Conservation (phyloP, 2,113 vertebrate genomes). For the Platysteira castanea region DNA sequence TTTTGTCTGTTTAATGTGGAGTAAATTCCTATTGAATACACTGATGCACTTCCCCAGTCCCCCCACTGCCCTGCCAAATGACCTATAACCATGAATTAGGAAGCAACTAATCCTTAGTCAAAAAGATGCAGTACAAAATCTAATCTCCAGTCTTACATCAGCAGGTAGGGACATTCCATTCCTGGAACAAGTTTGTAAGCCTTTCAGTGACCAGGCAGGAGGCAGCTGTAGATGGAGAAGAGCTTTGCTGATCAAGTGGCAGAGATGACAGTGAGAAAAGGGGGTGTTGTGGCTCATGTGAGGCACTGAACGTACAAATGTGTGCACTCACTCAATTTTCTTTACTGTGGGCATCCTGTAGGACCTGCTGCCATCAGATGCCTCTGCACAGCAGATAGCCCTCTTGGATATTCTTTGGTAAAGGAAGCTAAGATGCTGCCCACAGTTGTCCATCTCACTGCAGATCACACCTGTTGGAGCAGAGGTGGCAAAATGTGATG, state of each 20-base stretch:
- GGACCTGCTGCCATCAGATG: neutral
- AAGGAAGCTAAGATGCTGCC: neutral
- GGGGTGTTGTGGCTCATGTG: neutral
- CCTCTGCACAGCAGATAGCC: neutral
- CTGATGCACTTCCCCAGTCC: fast-evolving
- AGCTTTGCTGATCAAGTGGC: neutral
- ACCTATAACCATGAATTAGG: neutral
- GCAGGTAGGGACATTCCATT: neutral
- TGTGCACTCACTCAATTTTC: too few species aligned
- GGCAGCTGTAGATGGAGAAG: neutral
- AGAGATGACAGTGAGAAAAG: neutral
- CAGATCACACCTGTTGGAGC: neutral
- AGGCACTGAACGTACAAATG: fast-evolving
- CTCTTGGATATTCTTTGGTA: neutral
- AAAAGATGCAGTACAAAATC: neutral
- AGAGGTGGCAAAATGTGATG: neutral
- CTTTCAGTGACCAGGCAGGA: neutral
- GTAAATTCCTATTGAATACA: neutral
- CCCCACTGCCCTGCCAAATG: neutral
- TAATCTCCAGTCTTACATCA: neutral
- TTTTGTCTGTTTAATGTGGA: neutral
- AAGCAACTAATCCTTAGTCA: neutral
- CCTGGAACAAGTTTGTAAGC: neutral
- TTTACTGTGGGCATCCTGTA: fast-evolving
- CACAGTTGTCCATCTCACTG: neutral